Evolutionary conservation across 1,140 invertebrate species (phyloP), one percentile per base, ranked within the genome.

Genomic region (Megathymus violae): DNA sequence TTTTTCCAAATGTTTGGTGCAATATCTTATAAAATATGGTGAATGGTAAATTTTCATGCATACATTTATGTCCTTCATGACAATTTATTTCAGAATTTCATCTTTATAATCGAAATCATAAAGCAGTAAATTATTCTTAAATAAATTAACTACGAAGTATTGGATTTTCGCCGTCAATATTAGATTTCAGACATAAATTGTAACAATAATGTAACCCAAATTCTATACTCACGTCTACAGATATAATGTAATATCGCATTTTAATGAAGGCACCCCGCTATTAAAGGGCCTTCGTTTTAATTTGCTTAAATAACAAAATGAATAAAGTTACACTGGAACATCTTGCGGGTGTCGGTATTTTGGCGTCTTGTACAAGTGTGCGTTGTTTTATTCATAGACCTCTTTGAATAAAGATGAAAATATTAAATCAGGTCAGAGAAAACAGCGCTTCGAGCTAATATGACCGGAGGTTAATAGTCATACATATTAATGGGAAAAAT

Each of bases 381-480:
- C 62, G 71, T 77, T 87, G 82, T 87, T 83, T 88, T 85, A 89
- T 89, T 89, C 86, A 89, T 89, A 73, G 71, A 65, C 73, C 69
- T 79, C 66, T 85, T 88, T 87, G 86, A 87, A 89, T 89, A 87
- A 89, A 89, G 84, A 89, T 89, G 84, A 80, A 80, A 89, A 86
- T 85, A 86, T 85, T 85, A 86, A 85, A 82, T 80, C 73, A 68
- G 75, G 64, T 67, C 62, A 76, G 61, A 74, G 74, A 81, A 79
- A 81, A 76, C 46, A 71, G 51, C 64, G 63, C 75, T 69, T 56
- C 36, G 62, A 67, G 74, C 74, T 82, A 82, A 84, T 84, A 78
- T 80, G 74, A 54, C 50, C 58, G 59, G 64, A 72, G 74, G 76
- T 82, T 80, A 84, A 85, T 85, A 85, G 78, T 77, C 76, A 82